Percentiles rank a stretch among this genome's conserved stretches.
Conservation (phyloP, 2,888 invertebrate genomes). For the Harpalus rufipes region DNA sequence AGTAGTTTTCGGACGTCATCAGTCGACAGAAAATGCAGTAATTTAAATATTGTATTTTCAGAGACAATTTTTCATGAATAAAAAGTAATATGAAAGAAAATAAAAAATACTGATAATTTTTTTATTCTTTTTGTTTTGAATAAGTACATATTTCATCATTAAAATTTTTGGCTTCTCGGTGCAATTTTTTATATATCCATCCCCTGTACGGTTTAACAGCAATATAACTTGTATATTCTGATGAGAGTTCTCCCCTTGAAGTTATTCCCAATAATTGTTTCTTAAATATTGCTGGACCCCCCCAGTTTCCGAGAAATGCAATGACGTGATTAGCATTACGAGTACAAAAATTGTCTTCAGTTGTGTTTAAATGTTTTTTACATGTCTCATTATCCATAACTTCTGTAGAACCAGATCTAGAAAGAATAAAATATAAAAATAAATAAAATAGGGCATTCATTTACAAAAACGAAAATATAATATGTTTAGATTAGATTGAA, state of each 20-base stretch:
- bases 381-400: not conserved
- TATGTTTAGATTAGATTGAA: too few relatives aligned
- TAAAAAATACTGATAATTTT: too few relatives aligned
- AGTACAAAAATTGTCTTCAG: not conserved
- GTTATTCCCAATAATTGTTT: not conserved
- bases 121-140: not conserved
- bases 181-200: not conserved
- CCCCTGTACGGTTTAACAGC: not conserved
- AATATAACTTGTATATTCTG: not conserved
- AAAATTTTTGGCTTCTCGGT: not conserved
- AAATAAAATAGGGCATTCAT: too few relatives aligned
- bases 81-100: too few relatives aligned
- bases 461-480: too few relatives aligned
- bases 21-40: too few relatives aligned
- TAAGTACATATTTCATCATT: not conserved
- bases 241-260: not conserved
- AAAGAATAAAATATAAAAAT: not conserved
- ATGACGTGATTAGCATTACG: not conserved
- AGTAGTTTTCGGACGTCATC: too few relatives aligned
- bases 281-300: not conserved
- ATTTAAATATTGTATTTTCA: too few relatives aligned
- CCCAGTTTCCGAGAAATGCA: not conserved
- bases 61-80: too few relatives aligned
- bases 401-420: not conserved
- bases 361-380: not conserved